These are phyloP conservation scores for Diabrotica undecimpunctata DNA, from an alignment of 1,140 invertebrate genomes.

Conservation along the genomic window DNA sequence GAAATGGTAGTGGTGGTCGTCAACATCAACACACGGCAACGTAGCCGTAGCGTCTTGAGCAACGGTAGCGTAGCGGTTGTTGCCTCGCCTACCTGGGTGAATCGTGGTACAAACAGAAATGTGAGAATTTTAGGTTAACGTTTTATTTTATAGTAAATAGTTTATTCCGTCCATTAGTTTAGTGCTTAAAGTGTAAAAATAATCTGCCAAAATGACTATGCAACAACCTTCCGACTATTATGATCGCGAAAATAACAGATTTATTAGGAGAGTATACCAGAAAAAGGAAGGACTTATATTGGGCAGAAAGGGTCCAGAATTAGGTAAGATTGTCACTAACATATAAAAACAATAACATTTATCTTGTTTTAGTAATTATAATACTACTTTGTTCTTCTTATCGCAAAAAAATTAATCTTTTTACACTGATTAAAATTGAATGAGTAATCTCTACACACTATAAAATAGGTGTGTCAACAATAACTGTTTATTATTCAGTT, in stretches of 20 bases:
- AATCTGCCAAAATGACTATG: constrained; percentile 2
- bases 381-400: too few species aligned
- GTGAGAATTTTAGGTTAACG: background rate
- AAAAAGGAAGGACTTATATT: background rate
- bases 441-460: background rate
- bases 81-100: constrained; percentile 11
- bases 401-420: too few species aligned
- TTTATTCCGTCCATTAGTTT: background rate
- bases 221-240: background rate
- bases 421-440: too few species aligned
- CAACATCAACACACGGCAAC: constrained; percentile 3
- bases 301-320: background rate
- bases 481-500: background rate
- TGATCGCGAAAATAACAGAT: background rate
- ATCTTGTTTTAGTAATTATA: too few species aligned
- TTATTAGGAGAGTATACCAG: background rate
- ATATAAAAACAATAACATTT: too few species aligned
- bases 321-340: background rate
- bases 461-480: constrained; percentile 1
- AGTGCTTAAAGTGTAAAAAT: background rate
- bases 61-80: background rate
- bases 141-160: background rate
- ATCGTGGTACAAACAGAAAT: background rate
- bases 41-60: background rate
- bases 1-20: background rate